Conservation (phyloP, 2,113 vertebrate species). For the Casuarius casuarius region DNA sequence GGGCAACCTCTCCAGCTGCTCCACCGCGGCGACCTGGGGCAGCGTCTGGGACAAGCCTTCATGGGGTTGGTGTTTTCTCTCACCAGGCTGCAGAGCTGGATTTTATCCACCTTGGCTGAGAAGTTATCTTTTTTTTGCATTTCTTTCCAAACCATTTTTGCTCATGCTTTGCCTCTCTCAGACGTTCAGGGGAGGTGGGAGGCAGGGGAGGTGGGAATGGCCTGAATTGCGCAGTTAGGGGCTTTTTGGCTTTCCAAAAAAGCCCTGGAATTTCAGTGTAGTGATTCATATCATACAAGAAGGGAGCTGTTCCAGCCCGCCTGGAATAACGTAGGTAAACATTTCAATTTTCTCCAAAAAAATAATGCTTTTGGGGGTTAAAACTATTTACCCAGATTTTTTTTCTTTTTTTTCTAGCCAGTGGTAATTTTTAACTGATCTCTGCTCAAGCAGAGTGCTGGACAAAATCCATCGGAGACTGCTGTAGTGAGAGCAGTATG, state of each 20-base stretch:
- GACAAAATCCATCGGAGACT: neutral
- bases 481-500: neutral
- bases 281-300: neutral
- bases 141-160: neutral
- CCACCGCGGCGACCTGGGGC: neutral
- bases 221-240: slow-evolving; percentile 29
- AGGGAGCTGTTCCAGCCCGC: neutral
- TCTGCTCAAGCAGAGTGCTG: neutral
- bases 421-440: neutral
- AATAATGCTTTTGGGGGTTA: neutral
- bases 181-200: neutral
- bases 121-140: slow-evolving; percentile 25
- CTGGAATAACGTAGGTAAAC: neutral
- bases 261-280: neutral
- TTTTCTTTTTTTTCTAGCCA: neutral
- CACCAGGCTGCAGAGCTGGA: neutral
- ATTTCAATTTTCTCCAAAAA: neutral
- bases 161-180: neutral
- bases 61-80: neutral
- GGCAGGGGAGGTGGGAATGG: neutral
- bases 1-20: neutral
- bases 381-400: neutral
- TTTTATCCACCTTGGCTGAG: slow-evolving; percentile 8
- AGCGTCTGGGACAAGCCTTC: neutral
- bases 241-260: slow-evolving; percentile 9